A percentile compares a stretch with the other conserved stretches of the same genome.
These are phyloP conservation scores for Drosophila takahashii DNA, from an alignment of 1,140 invertebrate species.

Conservation along the genomic window DNA sequence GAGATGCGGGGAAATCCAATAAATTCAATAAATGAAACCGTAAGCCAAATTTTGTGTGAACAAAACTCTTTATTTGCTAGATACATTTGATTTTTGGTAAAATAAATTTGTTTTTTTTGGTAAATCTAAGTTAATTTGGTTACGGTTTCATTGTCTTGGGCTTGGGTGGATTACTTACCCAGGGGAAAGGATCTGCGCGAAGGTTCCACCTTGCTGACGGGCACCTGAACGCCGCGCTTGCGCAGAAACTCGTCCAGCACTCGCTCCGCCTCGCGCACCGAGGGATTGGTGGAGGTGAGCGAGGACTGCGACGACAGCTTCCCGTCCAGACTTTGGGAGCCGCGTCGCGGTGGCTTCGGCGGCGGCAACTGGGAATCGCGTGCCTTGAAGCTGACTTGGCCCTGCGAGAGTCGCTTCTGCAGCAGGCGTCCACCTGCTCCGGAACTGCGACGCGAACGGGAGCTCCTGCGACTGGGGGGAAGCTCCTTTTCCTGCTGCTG, in stretches of 20 bases:
- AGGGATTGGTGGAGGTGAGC: slow-evolving; percentile 66
- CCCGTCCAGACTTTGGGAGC: slow-evolving; percentile 59
- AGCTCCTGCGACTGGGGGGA: slow-evolving; percentile 10
- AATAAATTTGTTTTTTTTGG: slow-evolving; percentile 9
- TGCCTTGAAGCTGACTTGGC: slow-evolving; percentile 60
- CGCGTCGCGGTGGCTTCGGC: slow-evolving; percentile 72
- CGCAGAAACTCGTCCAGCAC: slow-evolving; percentile 73
- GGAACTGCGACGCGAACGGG: slow-evolving; percentile 48
- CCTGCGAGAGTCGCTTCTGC: slow-evolving; percentile 64
- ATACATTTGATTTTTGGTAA: slow-evolving; percentile 26
- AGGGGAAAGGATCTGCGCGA: slow-evolving; percentile 66
- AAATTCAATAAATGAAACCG: slow-evolving; percentile 7
- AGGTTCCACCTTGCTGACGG: slow-evolving; percentile 3
- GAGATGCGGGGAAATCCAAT: background rate
- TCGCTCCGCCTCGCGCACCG: slow-evolving; percentile 70
- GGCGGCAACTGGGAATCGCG: slow-evolving; percentile 54
- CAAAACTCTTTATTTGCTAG: slow-evolving; percentile 26
- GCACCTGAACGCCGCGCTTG: slow-evolving; percentile 58
- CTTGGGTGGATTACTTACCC: slow-evolving; percentile 52
- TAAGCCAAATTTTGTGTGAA: slow-evolving; percentile 8
- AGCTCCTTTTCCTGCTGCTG: slow-evolving; percentile 14
- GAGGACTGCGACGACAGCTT: slow-evolving; percentile 60
- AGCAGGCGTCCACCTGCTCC: slow-evolving; percentile 58
- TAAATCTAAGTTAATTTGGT: slow-evolving; percentile 16
- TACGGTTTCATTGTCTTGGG: slow-evolving; percentile 38